Evolutionary conservation across 92 coral and sea anemone genomes (phyloP).

Genomic region (Hydrozoanthus gracilis): DNA sequence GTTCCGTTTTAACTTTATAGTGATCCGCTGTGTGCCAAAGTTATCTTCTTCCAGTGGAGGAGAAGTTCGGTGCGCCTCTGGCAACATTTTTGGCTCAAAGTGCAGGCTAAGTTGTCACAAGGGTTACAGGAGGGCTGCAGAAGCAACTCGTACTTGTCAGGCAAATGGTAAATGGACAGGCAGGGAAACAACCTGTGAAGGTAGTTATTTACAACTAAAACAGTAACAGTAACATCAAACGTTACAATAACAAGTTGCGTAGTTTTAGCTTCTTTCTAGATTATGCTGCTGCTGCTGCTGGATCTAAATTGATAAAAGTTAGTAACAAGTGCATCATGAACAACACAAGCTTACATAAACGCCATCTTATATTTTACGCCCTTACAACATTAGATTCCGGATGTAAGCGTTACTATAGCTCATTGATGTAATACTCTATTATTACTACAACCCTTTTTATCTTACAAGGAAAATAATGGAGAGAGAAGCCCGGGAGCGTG

Average conservation of each 20-base stretch:
- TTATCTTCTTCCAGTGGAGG: slow-evolving; percentile 68
- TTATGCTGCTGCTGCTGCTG: too few relatives aligned
- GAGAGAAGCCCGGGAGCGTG: too few relatives aligned
- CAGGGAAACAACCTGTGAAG: slow-evolving; percentile 50
- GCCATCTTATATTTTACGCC: too few relatives aligned
- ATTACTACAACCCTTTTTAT: too few relatives aligned
- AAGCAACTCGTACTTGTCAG: slow-evolving; percentile 60
- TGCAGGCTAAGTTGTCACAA: slow-evolving; percentile 54
- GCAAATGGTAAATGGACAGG: slow-evolving; percentile 71
- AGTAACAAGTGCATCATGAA: too few relatives aligned
- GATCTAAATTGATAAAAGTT: too few relatives aligned
- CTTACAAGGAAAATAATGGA: too few relatives aligned
- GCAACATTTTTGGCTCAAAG: slow-evolving; percentile 64
- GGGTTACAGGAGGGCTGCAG: slow-evolving; percentile 55
- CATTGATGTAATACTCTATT: too few relatives aligned
- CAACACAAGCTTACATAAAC: too few relatives aligned
- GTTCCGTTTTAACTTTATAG: slow-evolving; percentile 18
- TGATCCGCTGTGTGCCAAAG: slow-evolving; percentile 61
- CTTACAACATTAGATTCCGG: too few relatives aligned
- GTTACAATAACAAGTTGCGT: not conserved
- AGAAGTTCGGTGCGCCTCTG: slow-evolving; percentile 45
- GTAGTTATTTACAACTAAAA: not conserved
- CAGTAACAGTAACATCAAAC: not conserved
- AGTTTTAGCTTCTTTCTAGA: too few relatives aligned
- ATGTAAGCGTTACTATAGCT: too few relatives aligned